A percentile compares a stretch with the other conserved stretches of the same genome.
Conservation (phyloP, 2,113 vertebrate genomes). For the Mionectes macconnelli region DNA sequence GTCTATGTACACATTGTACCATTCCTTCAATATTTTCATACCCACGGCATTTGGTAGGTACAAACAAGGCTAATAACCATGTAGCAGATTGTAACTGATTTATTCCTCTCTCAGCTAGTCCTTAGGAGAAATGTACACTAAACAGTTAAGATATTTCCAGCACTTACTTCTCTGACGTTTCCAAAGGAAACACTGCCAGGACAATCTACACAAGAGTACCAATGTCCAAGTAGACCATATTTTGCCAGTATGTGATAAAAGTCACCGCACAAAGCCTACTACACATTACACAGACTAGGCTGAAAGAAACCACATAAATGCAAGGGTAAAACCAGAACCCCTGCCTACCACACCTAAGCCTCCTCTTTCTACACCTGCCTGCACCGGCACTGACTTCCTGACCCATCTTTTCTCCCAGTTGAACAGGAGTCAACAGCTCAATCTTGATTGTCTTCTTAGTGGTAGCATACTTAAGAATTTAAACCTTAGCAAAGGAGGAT, state of each 20-base stretch:
- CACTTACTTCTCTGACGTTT: neutral
- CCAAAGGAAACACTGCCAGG: neutral
- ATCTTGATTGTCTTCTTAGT: neutral
- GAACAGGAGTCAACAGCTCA: neutral
- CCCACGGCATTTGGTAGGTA: neutral
- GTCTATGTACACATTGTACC: neutral
- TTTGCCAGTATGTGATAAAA: neutral
- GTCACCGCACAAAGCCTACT: neutral
- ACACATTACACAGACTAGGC: neutral
- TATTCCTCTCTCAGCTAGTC: neutral
- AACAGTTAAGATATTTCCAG: neutral
- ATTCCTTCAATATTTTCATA: neutral
- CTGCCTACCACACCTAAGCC: neutral
- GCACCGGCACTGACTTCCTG: accelerated
- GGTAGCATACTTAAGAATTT: neutral
- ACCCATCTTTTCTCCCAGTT: neutral
- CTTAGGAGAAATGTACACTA: neutral
- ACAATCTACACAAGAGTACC: neutral
- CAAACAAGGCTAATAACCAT: neutral
- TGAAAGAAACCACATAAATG: neutral
- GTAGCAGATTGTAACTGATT: neutral
- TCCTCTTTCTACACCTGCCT: neutral
- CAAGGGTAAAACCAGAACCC: neutral
- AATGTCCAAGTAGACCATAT: neutral
- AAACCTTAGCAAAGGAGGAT: neutral